Evolutionary conservation across 1,140 invertebrate genomes (phyloP).

Genomic region (Phocides pigmalion): DNA sequence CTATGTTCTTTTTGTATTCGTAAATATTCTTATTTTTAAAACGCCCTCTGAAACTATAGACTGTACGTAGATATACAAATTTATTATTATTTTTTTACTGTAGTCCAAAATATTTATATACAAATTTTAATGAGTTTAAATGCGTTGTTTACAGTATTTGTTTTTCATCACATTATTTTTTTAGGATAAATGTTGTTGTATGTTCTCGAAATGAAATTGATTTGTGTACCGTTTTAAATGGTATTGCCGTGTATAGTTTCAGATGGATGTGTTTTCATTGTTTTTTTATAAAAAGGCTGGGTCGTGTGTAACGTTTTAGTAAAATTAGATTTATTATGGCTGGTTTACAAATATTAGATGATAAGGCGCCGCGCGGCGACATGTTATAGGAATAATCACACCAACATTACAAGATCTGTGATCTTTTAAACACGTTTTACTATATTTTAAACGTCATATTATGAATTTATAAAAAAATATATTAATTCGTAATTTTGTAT

Average conservation of each 20-base stretch:
- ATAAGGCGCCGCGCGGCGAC: conserved; percentile 2
- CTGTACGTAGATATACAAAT: too few species aligned
- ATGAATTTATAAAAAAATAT: conserved; percentile 7
- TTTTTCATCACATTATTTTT: neutral
- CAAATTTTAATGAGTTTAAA: too few species aligned
- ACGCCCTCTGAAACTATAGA: conserved; percentile 24
- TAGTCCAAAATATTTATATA: neutral
- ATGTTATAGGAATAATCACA: conserved; percentile 23
- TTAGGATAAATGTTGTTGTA: too few species aligned
- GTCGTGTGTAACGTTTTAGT: conserved; percentile 57
- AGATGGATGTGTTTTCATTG: conserved; percentile 17
- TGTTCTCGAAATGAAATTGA: too few species aligned
- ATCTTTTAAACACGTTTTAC: conserved; percentile 33
- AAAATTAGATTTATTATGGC: conserved; percentile 31
- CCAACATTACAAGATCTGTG: conserved; percentile 30
- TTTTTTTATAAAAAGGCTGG: conserved; percentile 57
- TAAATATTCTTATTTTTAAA: conserved; percentile 8
- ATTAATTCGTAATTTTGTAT: neutral
- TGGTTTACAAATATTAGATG: conserved; percentile 34
- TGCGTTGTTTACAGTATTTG: too few species aligned
- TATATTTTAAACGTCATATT: conserved; percentile 22
- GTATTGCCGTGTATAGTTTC: conserved; percentile 31
- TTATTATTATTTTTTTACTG: too few species aligned
- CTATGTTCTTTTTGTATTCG: conserved; percentile 16
- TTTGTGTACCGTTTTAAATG: neutral